These are phyloP conservation scores for Holocentrus rufus DNA, from an alignment of 2,797 vertebrate genomes.

Conservation along the genomic window DNA sequence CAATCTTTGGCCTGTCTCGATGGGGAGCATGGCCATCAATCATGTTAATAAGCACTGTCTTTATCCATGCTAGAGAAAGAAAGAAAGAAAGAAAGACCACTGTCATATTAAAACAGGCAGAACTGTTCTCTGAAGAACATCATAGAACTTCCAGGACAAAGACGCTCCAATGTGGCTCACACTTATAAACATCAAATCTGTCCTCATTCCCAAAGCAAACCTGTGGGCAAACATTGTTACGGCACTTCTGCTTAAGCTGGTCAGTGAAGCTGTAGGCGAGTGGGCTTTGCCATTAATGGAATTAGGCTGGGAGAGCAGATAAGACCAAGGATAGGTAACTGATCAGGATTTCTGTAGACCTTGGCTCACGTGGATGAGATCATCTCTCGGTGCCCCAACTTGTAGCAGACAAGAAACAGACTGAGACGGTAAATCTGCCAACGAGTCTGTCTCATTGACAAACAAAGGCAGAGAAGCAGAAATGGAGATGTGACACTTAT, in stretches of 20 bases:
- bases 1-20: neutral
- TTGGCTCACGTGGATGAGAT: slow-evolving; percentile 30
- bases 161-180: neutral
- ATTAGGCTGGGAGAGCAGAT: slow-evolving; percentile 34
- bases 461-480: neutral
- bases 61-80: slow-evolving; percentile 1
- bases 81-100: slow-evolving; percentile 15
- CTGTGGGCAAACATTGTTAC: neutral
- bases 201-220: neutral
- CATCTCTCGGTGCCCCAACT: neutral
- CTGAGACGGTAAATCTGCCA: neutral
- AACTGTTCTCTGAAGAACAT: neutral
- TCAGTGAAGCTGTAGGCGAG: slow-evolving; percentile 19
- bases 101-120: slow-evolving; percentile 4
- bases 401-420: slow-evolving; percentile 11
- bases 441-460: neutral
- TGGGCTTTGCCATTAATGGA: slow-evolving; percentile 28
- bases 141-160: neutral
- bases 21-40: slow-evolving; percentile 3
- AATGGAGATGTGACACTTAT: neutral
- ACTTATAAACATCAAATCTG: neutral
- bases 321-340: slow-evolving; percentile 30
- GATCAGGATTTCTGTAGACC: slow-evolving; percentile 50
- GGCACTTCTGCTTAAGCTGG: slow-evolving; percentile 13
- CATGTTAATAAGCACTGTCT: slow-evolving; percentile 8